Evolutionary conservation across 2,797 vertebrate genomes (phyloP).

Genomic region (Sebastes nivosus): DNA sequence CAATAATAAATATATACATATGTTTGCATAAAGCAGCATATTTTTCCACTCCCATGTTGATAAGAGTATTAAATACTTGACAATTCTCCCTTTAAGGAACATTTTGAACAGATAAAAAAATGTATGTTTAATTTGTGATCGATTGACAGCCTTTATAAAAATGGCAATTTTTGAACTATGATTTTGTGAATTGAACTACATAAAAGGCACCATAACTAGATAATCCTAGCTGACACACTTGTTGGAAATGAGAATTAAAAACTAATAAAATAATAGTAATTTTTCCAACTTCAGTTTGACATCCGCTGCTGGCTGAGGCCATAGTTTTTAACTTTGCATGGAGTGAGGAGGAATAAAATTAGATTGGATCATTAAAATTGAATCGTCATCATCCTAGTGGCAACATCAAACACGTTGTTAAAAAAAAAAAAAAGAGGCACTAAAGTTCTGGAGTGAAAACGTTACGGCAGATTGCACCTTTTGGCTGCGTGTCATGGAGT

Average conservation of each 20-base stretch:
- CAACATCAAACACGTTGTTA: slow-evolving; percentile 1
- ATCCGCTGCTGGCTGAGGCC: background rate
- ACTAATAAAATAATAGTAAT: background rate
- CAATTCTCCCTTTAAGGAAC: no score
- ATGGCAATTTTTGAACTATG: background rate
- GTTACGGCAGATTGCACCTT: slow-evolving; percentile 28
- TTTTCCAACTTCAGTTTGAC: background rate
- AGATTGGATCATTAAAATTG: slow-evolving; percentile 7
- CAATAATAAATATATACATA: no score
- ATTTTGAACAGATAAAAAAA: no score
- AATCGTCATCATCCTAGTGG: slow-evolving; percentile 25
- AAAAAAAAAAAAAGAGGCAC: background rate
- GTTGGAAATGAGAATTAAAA: background rate
- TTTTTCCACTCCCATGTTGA: no score
- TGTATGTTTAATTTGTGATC: no score
- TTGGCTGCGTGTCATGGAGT: slow-evolving; percentile 21
- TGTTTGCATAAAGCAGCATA: no score
- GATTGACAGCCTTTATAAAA: background rate
- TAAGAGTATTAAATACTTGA: no score
- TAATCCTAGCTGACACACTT: background rate
- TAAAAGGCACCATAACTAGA: no score
- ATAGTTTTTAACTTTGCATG: background rate
- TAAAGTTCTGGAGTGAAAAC: background rate
- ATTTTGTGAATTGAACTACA: background rate
- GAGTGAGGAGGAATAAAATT: slow-evolving; percentile 7